Percentiles rank a stretch among this genome's conserved stretches.
phyloP scores from a whole-genome alignment of 2,113 vertebrate genomes.

The Chionodraco myersi region DNA sequence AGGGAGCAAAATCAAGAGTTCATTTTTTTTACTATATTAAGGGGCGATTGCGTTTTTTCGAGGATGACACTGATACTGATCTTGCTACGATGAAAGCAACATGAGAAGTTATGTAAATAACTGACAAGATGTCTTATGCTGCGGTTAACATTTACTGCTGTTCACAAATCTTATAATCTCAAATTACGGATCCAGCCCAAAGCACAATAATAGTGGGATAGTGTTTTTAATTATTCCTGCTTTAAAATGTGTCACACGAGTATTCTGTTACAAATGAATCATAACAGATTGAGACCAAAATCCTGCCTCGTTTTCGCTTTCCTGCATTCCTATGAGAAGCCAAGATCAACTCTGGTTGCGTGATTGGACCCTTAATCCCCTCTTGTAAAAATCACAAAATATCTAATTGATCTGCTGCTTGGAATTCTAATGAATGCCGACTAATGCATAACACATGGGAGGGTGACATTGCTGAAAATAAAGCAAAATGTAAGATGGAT shows the following conservation, averaged over 20 bases:
- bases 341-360: constrained; percentile 37
- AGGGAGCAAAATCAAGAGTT: constrained; percentile 65
- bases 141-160: constrained; percentile 23
- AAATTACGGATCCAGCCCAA: not conserved
- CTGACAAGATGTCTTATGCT: constrained; percentile 1
- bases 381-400: constrained; percentile 23
- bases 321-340: constrained; percentile 19
- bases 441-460: constrained; percentile 10
- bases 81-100: not conserved
- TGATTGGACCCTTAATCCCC: constrained; percentile 1
- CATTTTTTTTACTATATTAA: not conserved
- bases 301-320: not conserved
- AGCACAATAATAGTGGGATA: not conserved
- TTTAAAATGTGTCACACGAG: constrained; percentile 34
- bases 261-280: constrained; percentile 36
- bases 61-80: not conserved
- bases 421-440: constrained; percentile 5
- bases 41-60: not conserved
- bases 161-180: constrained; percentile 22
- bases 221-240: constrained; percentile 26
- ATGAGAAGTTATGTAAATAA: constrained; percentile 12
- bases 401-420: constrained; percentile 14
- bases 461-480: not conserved
- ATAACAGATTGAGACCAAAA: not conserved
- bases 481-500: not conserved